A percentile compares a stretch with the other conserved stretches of the same genome.
Evolutionary conservation across 2,113 vertebrate genomes (phyloP).

Genomic region (Rattus norvegicus): DNA sequence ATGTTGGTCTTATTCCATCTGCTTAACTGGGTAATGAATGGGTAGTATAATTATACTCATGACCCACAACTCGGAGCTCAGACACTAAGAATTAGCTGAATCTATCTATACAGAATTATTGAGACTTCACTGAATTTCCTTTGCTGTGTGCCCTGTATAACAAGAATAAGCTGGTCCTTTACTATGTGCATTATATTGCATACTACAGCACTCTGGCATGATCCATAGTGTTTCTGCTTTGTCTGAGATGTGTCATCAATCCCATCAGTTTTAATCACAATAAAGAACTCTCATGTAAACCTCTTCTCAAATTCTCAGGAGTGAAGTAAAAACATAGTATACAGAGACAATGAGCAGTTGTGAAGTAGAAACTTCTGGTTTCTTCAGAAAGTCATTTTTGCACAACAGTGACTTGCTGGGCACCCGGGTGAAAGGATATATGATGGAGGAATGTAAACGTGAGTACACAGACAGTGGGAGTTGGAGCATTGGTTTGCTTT

Average conservation of each 20-base stretch:
- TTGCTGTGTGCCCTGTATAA: not conserved
- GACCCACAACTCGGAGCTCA: not conserved
- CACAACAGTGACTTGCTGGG: no score
- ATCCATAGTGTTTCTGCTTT: not conserved
- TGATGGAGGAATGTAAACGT: no score
- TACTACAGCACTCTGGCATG: not conserved
- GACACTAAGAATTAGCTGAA: not conserved
- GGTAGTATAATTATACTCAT: not conserved
- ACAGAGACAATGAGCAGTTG: not conserved
- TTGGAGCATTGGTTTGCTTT: no score
- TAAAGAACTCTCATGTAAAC: not conserved
- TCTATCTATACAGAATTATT: not conserved
- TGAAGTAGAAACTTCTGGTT: no score
- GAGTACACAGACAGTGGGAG: no score
- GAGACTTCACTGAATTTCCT: not conserved
- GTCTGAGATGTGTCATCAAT: not conserved
- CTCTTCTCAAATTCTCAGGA: not conserved
- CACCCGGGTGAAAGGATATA: no score
- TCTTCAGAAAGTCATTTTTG: no score
- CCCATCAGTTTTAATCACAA: not conserved
- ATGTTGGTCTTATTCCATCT: not conserved
- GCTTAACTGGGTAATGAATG: not conserved
- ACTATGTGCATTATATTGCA: not conserved
- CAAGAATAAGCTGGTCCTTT: not conserved
- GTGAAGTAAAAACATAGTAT: not conserved